Base-by-base conservation (phyloP, 2,888 invertebrate genomes). In the Acanthoscelides obtectus region DNA sequence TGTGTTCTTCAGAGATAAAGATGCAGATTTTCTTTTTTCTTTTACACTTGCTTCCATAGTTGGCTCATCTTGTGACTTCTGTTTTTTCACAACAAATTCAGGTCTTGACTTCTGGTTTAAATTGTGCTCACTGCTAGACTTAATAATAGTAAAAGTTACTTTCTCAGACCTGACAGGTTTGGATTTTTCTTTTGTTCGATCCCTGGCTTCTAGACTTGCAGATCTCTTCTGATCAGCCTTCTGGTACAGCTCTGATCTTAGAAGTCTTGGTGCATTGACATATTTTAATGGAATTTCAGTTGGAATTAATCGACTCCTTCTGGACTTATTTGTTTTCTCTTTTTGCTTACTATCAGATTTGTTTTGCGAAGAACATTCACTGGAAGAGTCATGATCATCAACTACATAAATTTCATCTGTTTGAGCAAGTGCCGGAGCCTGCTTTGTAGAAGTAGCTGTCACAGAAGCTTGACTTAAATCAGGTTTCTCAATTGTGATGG, bases 211-310 rank as follows among this genome's bases (percentile, higher is more conserved):
- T 12, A 45, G 17, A 17, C 45, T 45, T 1, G 45, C 17, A 45
- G 45, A 45, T 12, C 45, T 45, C 45, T 45, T 45, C 45, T 12
- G 25, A 25, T 25, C 45, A 45, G 8, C 45, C 17, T 45, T 45
- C 22, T 76, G 75, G 27, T 68, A 69, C 22, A 72, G 70, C 66
- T 76, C 75, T 19, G 75, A 72, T 70, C 73, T 73, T 12, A 76
- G 67, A 66, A 76, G 71, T 73, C 72, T 76, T 1, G 74, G 73
- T 8, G 74, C 70, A 69, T 76, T 74, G 65, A 76, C 72, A 64
- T 75, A 74, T 69, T 73, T 73, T 12, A 72, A 72, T 2, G 76
- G 76, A 25, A 76, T 74, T 12, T 72, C 70, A 19, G 73, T 64
- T 0, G 76, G 74, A 67, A 72, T 66, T 8, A 73, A 22, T 20